Evolutionary conservation across 1,140 invertebrate species (phyloP).

Genomic region (Vanessa tameamea): DNA sequence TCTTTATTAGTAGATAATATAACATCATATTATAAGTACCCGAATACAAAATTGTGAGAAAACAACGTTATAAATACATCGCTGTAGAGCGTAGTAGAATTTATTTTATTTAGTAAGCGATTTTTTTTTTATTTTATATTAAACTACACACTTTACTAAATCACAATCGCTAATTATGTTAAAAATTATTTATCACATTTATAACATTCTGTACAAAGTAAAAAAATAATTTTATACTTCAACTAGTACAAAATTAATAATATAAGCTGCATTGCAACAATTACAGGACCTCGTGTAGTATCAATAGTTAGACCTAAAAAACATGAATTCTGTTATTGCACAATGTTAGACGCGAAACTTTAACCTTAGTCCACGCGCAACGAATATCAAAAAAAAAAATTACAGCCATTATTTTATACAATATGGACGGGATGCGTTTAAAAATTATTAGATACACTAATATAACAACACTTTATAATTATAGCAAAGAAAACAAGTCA

Average conservation of each 20-base stretch:
- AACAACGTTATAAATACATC: conserved; percentile 68
- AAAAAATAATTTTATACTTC: conserved; percentile 77
- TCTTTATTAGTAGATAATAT: conserved; percentile 70
- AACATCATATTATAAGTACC: conserved; percentile 72
- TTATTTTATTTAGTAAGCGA: conserved; percentile 72
- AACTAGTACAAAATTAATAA: conserved; percentile 60
- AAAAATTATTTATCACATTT: conserved; percentile 79
- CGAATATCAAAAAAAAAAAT: not conserved
- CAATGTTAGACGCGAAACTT: not conserved
- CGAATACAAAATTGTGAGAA: conserved; percentile 75
- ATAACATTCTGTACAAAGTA: conserved; percentile 78
- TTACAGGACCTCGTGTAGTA: conserved; percentile 11
- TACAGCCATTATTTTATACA: not conserved
- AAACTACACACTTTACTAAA: conserved; percentile 76
- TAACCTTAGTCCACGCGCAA: not conserved
- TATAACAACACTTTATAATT: too few relatives aligned
- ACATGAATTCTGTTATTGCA: not conserved
- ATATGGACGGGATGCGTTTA: conserved; percentile 1
- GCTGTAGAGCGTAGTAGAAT: conserved; percentile 62
- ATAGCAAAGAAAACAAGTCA: too few relatives aligned
- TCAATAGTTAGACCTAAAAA: not conserved
- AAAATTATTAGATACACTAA: not conserved
- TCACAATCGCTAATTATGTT: conserved; percentile 77
- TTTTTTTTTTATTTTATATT: conserved; percentile 49
- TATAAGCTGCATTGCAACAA: conserved; percentile 62